Conservation (phyloP, 2,797 vertebrate species). For the Octomys mimax region DNA sequence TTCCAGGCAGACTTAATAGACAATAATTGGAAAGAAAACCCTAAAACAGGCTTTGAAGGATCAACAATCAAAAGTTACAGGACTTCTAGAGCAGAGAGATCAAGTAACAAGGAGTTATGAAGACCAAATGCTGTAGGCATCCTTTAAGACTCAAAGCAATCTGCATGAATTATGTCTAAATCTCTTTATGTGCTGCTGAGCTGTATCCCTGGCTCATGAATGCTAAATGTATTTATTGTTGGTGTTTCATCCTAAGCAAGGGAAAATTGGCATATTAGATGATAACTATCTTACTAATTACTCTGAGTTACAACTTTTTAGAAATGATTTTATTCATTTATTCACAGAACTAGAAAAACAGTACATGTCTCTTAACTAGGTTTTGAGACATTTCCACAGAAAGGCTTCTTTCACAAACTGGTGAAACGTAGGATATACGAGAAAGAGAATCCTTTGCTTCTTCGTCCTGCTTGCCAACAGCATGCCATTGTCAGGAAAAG, state of each 20-base stretch:
- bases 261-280: neutral
- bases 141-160: neutral
- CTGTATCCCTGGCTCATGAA: too few species aligned
- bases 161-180: neutral
- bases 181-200: too few species aligned
- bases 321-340: neutral
- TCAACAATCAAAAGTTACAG: neutral
- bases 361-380: slow-evolving; percentile 3
- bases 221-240: neutral
- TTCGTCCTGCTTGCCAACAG: neutral
- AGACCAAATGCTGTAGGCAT: neutral
- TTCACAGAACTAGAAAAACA: slow-evolving; percentile 18
- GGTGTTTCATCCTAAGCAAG: slow-evolving; percentile 31
- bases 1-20: too few species aligned
- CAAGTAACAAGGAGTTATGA: neutral
- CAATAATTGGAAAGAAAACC: slow-evolving; percentile 14
- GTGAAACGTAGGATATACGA: neutral
- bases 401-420: neutral
- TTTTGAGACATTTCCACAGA: neutral
- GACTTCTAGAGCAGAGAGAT: neutral
- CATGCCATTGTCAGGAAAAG: neutral
- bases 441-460: neutral
- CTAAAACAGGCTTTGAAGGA: slow-evolving; percentile 6
- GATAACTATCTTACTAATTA: slow-evolving; percentile 43
- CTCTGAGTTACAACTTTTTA: slow-evolving; percentile 55